Evolutionary conservation across 2,888 invertebrate genomes (phyloP), one percentile per base, ranked within the genome.

Genomic region (Rhamnusium bicolor): DNA sequence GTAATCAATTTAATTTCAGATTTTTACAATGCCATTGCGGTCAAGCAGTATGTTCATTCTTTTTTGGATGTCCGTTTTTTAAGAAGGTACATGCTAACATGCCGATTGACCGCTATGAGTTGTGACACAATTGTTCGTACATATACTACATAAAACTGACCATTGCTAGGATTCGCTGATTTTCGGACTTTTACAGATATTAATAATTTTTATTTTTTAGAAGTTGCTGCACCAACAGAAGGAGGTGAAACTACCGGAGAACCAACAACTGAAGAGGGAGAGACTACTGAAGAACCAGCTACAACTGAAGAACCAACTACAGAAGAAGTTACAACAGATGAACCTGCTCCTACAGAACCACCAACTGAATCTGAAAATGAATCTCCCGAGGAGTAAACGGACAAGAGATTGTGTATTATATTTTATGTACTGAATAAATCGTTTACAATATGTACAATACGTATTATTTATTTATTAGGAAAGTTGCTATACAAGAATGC

Each of bases 251-350:
- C 27, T 40, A n/a, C 21, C 2, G 58, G 69, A 53, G 61, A 65
- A 32, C 47, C 72, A 12, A 29, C 69, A n/a, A 71, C 51, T n/a
- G 68, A 58, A 32, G 68, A 62, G 65, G 51, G 62, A 19, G 71
- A 61, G 16, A 60, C 75, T 40, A 32, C 74, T 8, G 72, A 72
- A 32, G 76, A 68, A 66, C 70, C 66, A 53, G 12, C 69, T 27
- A 56, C 76, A 2, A 68, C 75, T 10, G 74, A 72, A 7, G 78
- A 67, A 61, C 61, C 71, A 8, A 65, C 72, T 14, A 71, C 60
- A 3, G 71, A 77, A 54, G 56, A 40, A 5, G 73, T 69, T 12
- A 71, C 60, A 2, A 58, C 72, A 7, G 72, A 69, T 51, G 51
- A 51, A 51, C 51, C 51, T 51, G 21, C 32, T 27, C 0, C 58